Conservation (phyloP, 2,797 vertebrate species). For the Gymnodraco acuticeps region DNA sequence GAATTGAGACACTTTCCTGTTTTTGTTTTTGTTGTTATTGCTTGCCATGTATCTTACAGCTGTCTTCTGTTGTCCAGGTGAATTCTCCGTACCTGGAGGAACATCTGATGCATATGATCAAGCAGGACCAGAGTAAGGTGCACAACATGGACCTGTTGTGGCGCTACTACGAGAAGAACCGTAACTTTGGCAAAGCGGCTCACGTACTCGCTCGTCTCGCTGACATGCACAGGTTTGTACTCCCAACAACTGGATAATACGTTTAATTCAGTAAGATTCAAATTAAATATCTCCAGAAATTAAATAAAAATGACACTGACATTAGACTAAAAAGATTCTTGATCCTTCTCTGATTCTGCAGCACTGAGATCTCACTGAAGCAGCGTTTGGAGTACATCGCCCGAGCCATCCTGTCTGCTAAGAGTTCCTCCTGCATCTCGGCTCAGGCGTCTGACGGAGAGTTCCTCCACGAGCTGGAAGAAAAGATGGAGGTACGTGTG, state of each 20-base stretch:
- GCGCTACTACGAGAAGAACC: slow-evolving; percentile 97
- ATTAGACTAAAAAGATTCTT: not conserved
- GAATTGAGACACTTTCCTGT: not conserved
- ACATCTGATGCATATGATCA: slow-evolving; percentile 95
- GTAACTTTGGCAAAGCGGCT: slow-evolving; percentile 94
- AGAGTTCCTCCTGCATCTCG: slow-evolving; percentile 94
- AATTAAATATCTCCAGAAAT: no score
- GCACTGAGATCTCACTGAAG: slow-evolving; percentile 95
- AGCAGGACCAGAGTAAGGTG: slow-evolving; percentile 96
- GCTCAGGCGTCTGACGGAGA: slow-evolving; percentile 95
- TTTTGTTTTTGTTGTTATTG: not conserved
- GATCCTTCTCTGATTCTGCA: slow-evolving; percentile 60
- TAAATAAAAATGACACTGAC: not conserved
- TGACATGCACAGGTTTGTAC: slow-evolving; percentile 93
- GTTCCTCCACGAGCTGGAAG: slow-evolving; percentile 97
- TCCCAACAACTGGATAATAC: not conserved
- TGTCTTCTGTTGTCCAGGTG: slow-evolving; percentile 81
- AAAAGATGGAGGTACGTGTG: slow-evolving; percentile 94
- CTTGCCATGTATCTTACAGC: not conserved
- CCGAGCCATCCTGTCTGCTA: slow-evolving; percentile 96
- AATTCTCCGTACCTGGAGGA: slow-evolving; percentile 96
- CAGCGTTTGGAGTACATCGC: slow-evolving; percentile 97
- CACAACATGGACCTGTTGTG: slow-evolving; percentile 97
- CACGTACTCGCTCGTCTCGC: slow-evolving; percentile 93
- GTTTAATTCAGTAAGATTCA: not conserved